Conservation (phyloP, 2,888 invertebrate genomes). For the Pycnomerus fuliginosus region DNA sequence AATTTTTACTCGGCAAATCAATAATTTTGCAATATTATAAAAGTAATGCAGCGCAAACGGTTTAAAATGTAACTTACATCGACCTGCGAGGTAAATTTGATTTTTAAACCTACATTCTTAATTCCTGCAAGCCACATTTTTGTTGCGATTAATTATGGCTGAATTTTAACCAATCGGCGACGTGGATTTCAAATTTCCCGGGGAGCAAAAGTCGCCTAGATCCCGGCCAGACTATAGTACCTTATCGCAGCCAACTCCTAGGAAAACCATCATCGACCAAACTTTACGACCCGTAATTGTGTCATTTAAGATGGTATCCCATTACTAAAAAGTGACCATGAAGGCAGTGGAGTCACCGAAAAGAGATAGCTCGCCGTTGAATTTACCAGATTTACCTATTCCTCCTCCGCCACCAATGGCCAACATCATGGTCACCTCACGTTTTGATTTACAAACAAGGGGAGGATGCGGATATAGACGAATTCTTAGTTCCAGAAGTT, state of each 20-base stretch:
- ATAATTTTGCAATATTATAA: too few species aligned
- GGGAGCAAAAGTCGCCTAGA: too few species aligned
- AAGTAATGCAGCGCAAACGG: too few species aligned
- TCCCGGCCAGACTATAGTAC: constrained; percentile 5
- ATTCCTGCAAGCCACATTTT: too few species aligned
- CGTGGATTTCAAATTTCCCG: too few species aligned
- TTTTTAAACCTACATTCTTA: too few species aligned
- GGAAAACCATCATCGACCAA: constrained; percentile 11
- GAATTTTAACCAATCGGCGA: too few species aligned
- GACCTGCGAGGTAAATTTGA: too few species aligned
- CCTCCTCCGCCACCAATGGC: constrained; percentile 52
- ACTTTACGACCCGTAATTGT: constrained; percentile 12
- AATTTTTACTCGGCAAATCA: too few species aligned
- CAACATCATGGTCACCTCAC: constrained; percentile 49
- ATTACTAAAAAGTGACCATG: constrained; percentile 24
- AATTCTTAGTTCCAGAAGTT: constrained; percentile 42
- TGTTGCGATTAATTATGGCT: too few species aligned
- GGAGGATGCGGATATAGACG: constrained; percentile 45
- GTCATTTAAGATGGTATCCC: constrained; percentile 11
- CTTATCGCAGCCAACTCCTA: constrained; percentile 10
- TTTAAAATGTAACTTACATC: too few species aligned
- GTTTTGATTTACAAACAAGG: constrained; percentile 44
- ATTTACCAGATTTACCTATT: constrained; percentile 46
- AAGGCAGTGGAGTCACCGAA: constrained; percentile 33
- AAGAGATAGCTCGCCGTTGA: constrained; percentile 41